Evolutionary conservation across 2,113 vertebrate species (phyloP), one percentile per base, ranked within the genome.

Genomic region (Gorsachius goisagi): DNA sequence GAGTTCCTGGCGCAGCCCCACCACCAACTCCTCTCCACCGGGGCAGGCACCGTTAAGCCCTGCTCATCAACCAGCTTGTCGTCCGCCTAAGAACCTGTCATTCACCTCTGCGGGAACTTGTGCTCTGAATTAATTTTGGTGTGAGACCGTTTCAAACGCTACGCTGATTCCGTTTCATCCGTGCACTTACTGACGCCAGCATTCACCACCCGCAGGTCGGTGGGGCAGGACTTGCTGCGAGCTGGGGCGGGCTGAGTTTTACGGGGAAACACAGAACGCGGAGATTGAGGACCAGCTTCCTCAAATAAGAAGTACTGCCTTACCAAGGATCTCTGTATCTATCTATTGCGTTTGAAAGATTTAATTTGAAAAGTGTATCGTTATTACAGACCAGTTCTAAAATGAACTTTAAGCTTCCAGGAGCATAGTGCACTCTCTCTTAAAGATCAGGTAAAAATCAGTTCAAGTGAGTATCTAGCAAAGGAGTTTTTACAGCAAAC

Each of bases 401-500:
- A 97, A 90, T 93, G 90, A 96, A 94, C 66, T 87, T 76, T 3
- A 77, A 83, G 75, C 41, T 68, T 77, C 75, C 32, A 89, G 67
- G 85, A 62, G 59, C 63, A 49, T 10, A 37, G 30, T 30, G 68
- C 19, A 18, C 33, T 75, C 88, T 90, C 53, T 60, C 33, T 50
- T 64, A 82, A 67, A 71, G 17, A 84, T 78, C 52, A 55, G 33
- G 41, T 15, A 88, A 88, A 69, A 66, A 56, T 9, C 41, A 27
- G 52, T 80, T 71, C 53, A 55, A 90, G 21, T 49, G 45, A 91
- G 33, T 41, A 75, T 50, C 27, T 62, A 78, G 68, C 56, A 89
- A 52, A 85, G 49, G 77, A 92, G 79, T 74, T 91, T 84, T 45
- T 84, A 47, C 47, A 76, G 73, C 68, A 85, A 78, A 73, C 47